These are phyloP conservation scores for Sisor rabdophorus DNA, from an alignment of 2,113 vertebrate species.

Conservation along the genomic window DNA sequence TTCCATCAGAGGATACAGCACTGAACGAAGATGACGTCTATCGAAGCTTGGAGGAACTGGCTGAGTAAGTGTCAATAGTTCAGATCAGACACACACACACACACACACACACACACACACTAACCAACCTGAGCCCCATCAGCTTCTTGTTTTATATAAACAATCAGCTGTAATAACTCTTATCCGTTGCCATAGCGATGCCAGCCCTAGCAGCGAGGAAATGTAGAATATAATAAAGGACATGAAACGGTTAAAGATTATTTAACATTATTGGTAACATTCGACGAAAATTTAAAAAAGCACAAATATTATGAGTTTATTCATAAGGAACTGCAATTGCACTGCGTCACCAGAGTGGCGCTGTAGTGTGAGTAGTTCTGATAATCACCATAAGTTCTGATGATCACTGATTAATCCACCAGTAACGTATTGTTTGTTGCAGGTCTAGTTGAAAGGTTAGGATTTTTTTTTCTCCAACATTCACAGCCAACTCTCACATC, in stretches of 20 bases:
- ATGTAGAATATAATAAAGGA: not conserved
- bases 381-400: too few relatives aligned
- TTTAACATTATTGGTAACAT: too few relatives aligned
- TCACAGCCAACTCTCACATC: not conserved
- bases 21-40: conserved; percentile 94
- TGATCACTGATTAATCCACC: too few relatives aligned
- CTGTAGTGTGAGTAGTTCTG: too few relatives aligned
- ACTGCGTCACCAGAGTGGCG: too few relatives aligned
- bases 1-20: conserved; percentile 90
- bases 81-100: conserved; percentile 25
- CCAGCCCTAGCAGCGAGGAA: conserved; percentile 25
- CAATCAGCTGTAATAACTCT: not conserved
- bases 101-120: conserved; percentile 23
- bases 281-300: too few relatives aligned
- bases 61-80: conserved; percentile 79
- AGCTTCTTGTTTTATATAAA: not conserved
- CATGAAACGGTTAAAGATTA: not conserved
- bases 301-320: too few relatives aligned
- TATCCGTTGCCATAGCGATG: conserved; percentile 62
- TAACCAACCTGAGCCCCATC: not conserved
- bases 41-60: conserved; percentile 94
- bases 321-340: too few relatives aligned
- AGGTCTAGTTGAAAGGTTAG: not conserved
- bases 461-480: not conserved
- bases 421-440: too few relatives aligned